A percentile compares a stretch with the other conserved stretches of the same genome.
phyloP scores from a whole-genome alignment of 2,113 vertebrate species.

The Loxodonta africana region DNA sequence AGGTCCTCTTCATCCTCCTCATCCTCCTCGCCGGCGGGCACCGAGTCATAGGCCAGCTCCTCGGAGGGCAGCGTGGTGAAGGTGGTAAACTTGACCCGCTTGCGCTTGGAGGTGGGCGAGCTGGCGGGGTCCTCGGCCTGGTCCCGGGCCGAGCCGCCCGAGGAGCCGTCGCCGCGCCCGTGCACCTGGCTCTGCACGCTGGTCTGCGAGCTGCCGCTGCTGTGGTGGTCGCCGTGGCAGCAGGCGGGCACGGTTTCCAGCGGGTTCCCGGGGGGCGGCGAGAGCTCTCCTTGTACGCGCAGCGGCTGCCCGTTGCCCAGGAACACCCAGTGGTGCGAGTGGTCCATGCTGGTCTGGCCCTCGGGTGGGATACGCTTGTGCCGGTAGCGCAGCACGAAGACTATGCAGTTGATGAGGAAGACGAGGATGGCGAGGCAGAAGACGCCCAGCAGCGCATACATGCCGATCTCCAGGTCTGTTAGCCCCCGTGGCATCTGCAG shows the following conservation, averaged over 20 bases:
- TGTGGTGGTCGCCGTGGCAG: conserved; percentile 98
- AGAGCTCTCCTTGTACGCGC: conserved; percentile 94
- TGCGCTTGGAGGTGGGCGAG: conserved; percentile 98
- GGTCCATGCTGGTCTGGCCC: conserved; percentile 99
- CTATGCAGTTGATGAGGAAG: conserved; percentile 99
- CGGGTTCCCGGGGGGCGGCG: conserved; percentile 93
- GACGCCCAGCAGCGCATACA: conserved; percentile 97
- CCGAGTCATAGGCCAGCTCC: conserved; percentile 97
- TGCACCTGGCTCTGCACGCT: conserved; percentile 99
- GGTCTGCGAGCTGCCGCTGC: conserved; percentile 98
- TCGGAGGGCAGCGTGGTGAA: conserved; percentile 97
- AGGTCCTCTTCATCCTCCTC: conserved; percentile 92
- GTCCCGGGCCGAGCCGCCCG: conserved; percentile 95
- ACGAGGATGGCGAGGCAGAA: conserved; percentile 99
- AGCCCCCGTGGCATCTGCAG: conserved; percentile 94
- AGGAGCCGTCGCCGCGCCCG: conserved; percentile 96
- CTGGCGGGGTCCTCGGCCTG: conserved; percentile 95
- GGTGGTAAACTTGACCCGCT: conserved; percentile 99
- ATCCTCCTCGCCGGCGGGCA: conserved; percentile 96
- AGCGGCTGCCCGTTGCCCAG: conserved; percentile 97
- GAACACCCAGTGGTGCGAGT: conserved; percentile 99
- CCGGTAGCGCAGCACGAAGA: conserved; percentile 98
- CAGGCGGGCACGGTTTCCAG: conserved; percentile 95
- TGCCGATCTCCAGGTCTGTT: conserved; percentile 98
- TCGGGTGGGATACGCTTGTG: conserved; percentile 97